Evolutionary conservation across 2,888 invertebrate genomes (phyloP).

Genomic region (Empis livida): DNA sequence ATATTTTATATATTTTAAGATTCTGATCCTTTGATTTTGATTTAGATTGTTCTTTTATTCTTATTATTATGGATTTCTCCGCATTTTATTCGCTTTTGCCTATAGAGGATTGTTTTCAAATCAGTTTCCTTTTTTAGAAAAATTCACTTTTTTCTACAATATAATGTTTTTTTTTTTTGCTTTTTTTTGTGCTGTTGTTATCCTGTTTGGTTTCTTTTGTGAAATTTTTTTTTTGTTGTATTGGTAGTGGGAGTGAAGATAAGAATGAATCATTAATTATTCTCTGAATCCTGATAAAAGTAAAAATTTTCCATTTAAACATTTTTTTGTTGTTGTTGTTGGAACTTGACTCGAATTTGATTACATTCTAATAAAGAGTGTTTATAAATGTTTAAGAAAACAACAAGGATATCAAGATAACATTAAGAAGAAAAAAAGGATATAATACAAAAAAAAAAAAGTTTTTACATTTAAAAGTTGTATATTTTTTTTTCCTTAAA

Average conservation of each 20-base stretch:
- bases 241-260: neutral
- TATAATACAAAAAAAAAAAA: too few relatives aligned
- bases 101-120: neutral
- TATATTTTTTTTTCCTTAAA: too few relatives aligned
- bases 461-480: too few relatives aligned
- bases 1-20: neutral
- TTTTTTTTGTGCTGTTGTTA: neutral
- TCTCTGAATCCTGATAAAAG: neutral
- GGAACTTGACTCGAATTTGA: neutral
- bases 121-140: neutral
- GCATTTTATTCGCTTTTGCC: too few relatives aligned
- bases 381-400: too few relatives aligned
- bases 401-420: too few relatives aligned
- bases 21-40: neutral
- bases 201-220: neutral
- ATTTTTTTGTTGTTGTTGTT: neutral
- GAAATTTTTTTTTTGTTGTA: constrained; percentile 6
- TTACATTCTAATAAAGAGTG: neutral
- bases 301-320: neutral
- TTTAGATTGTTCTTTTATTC: neutral
- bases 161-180: neutral
- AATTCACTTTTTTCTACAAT: neutral
- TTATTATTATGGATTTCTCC: too few relatives aligned
- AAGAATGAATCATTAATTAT: constrained; percentile 2
- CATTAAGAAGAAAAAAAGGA: too few relatives aligned